Evolutionary conservation across 2,113 vertebrate species (phyloP).

Genomic region (Melanostigma gelatinosum): DNA sequence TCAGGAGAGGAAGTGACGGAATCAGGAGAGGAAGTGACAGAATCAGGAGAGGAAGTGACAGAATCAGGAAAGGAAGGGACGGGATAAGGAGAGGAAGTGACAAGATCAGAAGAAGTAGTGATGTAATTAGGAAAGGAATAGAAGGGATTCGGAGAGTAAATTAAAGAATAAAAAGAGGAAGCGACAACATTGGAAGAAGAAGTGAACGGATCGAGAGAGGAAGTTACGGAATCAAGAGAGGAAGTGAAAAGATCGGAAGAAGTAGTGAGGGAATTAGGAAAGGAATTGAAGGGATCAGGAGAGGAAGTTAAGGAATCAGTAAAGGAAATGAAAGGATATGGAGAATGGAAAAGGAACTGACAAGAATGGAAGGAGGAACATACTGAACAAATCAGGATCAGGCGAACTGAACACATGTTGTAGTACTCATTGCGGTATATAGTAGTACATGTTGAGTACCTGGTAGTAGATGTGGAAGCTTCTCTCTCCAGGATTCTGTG

Average conservation of each 20-base stretch:
- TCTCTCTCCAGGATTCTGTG: constrained; percentile 86
- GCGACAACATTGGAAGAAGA: neutral
- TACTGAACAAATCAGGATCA: neutral
- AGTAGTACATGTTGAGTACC: constrained; percentile 60
- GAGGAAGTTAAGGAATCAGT: neutral
- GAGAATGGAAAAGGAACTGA: too few relatives aligned
- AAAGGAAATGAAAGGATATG: neutral
- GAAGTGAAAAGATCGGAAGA: neutral
- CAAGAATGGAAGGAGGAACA: neutral
- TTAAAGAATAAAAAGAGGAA: neutral
- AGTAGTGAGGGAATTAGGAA: neutral
- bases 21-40: too few relatives aligned
- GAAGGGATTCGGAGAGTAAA: neutral
- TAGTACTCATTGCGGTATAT: neutral
- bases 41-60: neutral
- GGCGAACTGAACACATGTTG: too few relatives aligned
- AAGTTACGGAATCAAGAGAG: neutral
- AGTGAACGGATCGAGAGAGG: neutral
- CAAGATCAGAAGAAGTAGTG: neutral
- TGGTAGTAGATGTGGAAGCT: constrained; percentile 90
- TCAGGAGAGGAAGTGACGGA: neutral
- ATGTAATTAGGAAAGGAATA: neutral
- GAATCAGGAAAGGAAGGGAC: neutral
- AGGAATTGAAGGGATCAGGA: neutral
- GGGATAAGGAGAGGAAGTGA: too few relatives aligned